A percentile compares a stretch with the other conserved stretches of the same genome.
phyloP scores from a whole-genome alignment of 2,888 invertebrate genomes.

The Tiliacea aurago region DNA sequence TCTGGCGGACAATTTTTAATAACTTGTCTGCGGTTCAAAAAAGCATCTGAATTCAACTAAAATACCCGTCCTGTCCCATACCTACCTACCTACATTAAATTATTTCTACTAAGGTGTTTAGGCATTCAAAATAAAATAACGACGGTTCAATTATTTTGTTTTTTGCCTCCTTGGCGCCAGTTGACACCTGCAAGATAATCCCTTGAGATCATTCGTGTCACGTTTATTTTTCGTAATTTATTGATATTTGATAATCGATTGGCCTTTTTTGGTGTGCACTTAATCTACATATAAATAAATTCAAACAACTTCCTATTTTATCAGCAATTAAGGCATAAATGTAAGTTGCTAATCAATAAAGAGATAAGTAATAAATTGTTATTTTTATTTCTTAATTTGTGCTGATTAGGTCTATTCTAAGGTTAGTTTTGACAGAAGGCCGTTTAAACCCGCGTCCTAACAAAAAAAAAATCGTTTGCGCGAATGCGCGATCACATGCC shows the following conservation, averaged over 20 bases:
- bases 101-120: conserved; percentile 7
- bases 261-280: conserved; percentile 49
- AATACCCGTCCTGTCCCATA: conserved; percentile 6
- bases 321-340: conserved; percentile 30
- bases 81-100: conserved; percentile 10
- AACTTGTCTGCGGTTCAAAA: neutral
- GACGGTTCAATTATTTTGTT: conserved; percentile 47
- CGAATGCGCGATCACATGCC: neutral
- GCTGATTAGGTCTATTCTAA: neutral
- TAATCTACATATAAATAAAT: conserved; percentile 35
- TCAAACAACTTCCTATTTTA: conserved; percentile 50
- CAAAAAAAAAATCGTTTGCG: too few relatives aligned
- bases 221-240: conserved; percentile 55
- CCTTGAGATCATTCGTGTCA: conserved; percentile 44
- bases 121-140: conserved; percentile 35
- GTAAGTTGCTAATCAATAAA: conserved; percentile 16
- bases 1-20: too few relatives aligned
- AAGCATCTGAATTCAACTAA: neutral
- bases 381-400: conserved; percentile 25
- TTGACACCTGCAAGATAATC: conserved; percentile 22
- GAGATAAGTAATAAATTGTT: conserved; percentile 9
- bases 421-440: conserved; percentile 4
- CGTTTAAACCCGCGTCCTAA: neutral
- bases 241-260: conserved; percentile 48
- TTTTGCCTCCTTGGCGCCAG: conserved; percentile 49